Percentiles rank a stretch among this genome's conserved stretches.
phyloP scores from a whole-genome alignment of 2,888 invertebrate genomes.

The Physocephala rufipes region DNA sequence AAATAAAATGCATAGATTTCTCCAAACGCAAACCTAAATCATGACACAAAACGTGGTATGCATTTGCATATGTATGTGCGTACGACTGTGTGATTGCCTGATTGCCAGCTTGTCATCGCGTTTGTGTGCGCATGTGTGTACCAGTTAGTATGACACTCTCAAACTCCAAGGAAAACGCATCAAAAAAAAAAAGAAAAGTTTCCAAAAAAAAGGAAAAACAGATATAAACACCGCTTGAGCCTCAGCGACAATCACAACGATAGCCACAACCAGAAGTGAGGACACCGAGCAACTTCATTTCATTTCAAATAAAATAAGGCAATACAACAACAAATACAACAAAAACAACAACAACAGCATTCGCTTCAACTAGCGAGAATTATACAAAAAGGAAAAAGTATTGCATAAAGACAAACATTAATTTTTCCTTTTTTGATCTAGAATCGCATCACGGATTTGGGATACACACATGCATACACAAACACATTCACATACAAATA shows the following conservation, averaged over 20 bases:
- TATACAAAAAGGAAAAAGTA: background rate
- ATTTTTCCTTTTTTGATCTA: constrained; percentile 30
- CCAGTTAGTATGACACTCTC: constrained; percentile 4
- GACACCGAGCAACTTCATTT: constrained; percentile 14
- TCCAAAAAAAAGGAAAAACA: constrained; percentile 28
- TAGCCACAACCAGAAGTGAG: background rate
- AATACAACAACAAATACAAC: constrained; percentile 6
- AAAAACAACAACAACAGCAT: no score
- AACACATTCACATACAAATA: background rate
- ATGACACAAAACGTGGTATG: no score
- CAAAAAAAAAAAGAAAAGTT: no score
- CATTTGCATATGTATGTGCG: background rate
- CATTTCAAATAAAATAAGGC: constrained; percentile 12
- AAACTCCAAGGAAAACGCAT: constrained; percentile 20
- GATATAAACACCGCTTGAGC: constrained; percentile 12
- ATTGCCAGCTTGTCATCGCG: no score
- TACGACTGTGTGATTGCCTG: background rate
- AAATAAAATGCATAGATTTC: constrained; percentile 31
- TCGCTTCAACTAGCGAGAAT: no score
- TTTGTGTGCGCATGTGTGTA: constrained; percentile 18
- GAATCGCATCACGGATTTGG: no score
- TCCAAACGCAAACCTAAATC: background rate
- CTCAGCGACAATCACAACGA: constrained; percentile 4
- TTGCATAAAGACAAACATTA: background rate
- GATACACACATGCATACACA: background rate